Evolutionary conservation across 2,113 vertebrate genomes (phyloP).

Genomic region (Istiophorus platypterus): DNA sequence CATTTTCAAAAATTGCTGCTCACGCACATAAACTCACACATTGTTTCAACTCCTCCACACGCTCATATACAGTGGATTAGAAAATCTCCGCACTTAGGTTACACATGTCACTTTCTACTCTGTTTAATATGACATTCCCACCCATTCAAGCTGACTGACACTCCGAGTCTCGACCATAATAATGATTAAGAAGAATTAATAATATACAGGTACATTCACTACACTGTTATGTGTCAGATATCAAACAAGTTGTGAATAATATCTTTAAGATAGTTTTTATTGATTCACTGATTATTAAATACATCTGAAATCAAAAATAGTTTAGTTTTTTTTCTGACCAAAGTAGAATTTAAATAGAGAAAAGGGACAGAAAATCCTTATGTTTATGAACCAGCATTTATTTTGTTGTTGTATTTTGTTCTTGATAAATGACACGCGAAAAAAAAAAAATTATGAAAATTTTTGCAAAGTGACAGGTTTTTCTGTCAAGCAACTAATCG

Average conservation of each 20-base stretch:
- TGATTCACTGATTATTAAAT: neutral
- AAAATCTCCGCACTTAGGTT: neutral
- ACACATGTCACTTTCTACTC: no score
- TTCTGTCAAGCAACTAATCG: neutral
- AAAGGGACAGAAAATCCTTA: no score
- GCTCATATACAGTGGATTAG: neutral
- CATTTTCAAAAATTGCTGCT: constrained; percentile 11
- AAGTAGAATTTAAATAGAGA: no score
- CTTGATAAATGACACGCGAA: neutral
- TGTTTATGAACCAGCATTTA: no score
- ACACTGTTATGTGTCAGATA: neutral
- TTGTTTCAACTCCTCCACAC: neutral
- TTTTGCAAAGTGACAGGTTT: no score
- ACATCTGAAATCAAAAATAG: neutral
- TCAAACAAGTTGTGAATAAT: neutral
- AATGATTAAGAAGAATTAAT: neutral
- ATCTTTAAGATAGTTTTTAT: neutral
- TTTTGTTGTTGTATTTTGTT: no score
- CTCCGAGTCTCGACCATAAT: neutral
- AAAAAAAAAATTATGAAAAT: neutral
- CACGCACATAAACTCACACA: neutral
- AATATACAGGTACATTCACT: neutral
- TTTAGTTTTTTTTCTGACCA: no score
- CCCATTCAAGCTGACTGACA: neutral
- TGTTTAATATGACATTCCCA: neutral